Evolutionary conservation across 2,113 vertebrate genomes (phyloP), one percentile per base, ranked within the genome.

Genomic region (Dicentrarchus labrax): DNA sequence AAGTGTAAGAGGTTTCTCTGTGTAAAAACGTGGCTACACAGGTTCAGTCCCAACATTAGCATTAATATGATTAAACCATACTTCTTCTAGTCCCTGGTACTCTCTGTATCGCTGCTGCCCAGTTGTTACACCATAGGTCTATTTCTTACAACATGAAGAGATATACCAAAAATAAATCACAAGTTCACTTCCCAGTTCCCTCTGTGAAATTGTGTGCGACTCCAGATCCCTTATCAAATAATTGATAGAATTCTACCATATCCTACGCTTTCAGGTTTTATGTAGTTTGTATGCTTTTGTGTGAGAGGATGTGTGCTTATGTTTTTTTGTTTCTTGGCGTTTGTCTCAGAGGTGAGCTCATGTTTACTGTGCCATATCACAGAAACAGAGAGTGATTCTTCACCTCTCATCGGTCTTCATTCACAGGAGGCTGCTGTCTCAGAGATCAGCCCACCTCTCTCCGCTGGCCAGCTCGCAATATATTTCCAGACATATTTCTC

Each of bases 171-270:
- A 86, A 86, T 86, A 90, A 84, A 88, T 91, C 80, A 82, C n/a
- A 87, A 87, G 80, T 85, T 89, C 77, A 70, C 70, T 78, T 77
- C 74, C 56, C 66, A 41, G 74, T 71, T 82, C 64, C 36, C 54
- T 77, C 78, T 69, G 79, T 83, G 83, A 90, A 93, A 89, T 82
- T 76, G 84, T 72, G 53, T 61, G 66, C 36, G 6, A 81, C 69
- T 83, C 69, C 51, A 80, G 86, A 85, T 86, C 76, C 19, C 78
- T 93, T 90, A 91, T 91, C 86, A 91, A 92, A 92, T 92, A 90
- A 91, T 86, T 81, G 86, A 91, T 87, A 73, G 71, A 85, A 82
- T 87, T 73, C 75, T 74, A 36, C 45, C 65, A 59, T 74, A 76
- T 38, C 21, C 38, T 60, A 0, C 3, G 11, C 54, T 74, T 69